Conservation (phyloP, 1,140 invertebrate genomes). For the Cyrtorhinus lividipennis region DNA sequence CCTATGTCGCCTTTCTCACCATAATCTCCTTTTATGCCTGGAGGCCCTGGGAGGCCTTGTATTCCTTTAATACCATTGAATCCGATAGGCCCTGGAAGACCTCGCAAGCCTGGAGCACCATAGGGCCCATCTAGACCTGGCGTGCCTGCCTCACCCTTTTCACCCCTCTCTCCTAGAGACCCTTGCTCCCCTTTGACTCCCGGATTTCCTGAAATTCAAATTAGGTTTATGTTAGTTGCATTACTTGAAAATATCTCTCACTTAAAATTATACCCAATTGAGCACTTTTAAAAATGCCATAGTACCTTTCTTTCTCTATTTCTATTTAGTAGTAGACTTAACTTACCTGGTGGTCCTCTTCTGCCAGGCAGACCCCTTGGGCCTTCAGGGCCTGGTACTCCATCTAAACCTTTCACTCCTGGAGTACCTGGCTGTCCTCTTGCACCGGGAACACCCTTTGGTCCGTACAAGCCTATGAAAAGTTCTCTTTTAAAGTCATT, state of each 20-base stretch:
- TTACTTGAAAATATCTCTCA: too few relatives aligned
- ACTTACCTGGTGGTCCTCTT: slow-evolving; percentile 10
- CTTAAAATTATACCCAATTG: too few relatives aligned
- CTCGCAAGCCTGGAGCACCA: slow-evolving; percentile 43
- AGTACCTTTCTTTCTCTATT: too few relatives aligned
- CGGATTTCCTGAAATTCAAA: background rate
- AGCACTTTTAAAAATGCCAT: too few relatives aligned
- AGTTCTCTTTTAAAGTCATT: too few relatives aligned
- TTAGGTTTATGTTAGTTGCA: too few relatives aligned
- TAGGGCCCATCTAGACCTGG: slow-evolving; percentile 37
- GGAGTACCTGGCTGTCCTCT: slow-evolving; percentile 28
- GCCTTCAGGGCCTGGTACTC: too few relatives aligned
- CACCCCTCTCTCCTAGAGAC: slow-evolving; percentile 10
- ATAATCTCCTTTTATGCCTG: background rate
- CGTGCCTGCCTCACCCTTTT: slow-evolving; percentile 25
- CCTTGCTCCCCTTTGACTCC: slow-evolving; percentile 1
- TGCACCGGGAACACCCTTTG: slow-evolving; percentile 16
- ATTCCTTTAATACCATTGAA: slow-evolving; percentile 27
- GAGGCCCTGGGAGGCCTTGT: slow-evolving; percentile 25
- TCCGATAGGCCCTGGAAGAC: slow-evolving; percentile 22
- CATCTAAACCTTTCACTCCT: slow-evolving; percentile 36
- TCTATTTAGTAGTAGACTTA: background rate
- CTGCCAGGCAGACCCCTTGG: background rate
- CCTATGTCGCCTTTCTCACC: slow-evolving; percentile 11
- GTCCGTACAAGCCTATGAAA: background rate